Evolutionary conservation across 2,888 invertebrate species (phyloP), one percentile per base, ranked within the genome.

Genomic region (Capitulum mitella): DNA sequence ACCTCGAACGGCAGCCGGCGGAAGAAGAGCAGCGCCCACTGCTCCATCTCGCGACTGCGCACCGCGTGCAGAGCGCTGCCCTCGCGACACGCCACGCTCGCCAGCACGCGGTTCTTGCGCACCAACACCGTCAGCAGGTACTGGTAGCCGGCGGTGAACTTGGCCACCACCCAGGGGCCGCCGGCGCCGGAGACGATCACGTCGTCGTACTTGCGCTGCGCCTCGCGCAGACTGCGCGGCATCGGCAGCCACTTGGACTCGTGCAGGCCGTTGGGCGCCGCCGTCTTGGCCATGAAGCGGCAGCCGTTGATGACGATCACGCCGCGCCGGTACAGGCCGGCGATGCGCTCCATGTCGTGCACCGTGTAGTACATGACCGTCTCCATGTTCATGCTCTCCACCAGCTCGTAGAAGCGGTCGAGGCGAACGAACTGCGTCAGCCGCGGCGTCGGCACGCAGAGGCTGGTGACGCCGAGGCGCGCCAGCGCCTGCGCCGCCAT

Each of bases 231-330:
- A 10, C 48, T 76, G 43, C 46, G 76, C 43, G 76, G 76, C 76
- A 76, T 76, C 43, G 76, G 76, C 43, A 76, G 76, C 76, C 76
- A 76, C 29, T 76, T 76, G 76, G 76, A 76, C 48, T 76, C 76
- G 46, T 76, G 76, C 43, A 76, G 46, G 19, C 76, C 76, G 46
- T 76, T 76, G 19, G 76, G 76, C 10, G 76, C 32, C 29, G 76
- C 76, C 76, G 46, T 46, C 46, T 76, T 76, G 46, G 76, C 76
- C 76, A 76, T 76, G 46, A 76, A 76, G 43, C 76, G 76, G 76
- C 76, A 76, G 32, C 76, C 76, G 76, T 76, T 76, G 76, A 76
- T 76, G 46, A 76, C 76, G 46, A 76, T 76, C 5, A 76, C 76
- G 76, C 76, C 76, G 43, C 76, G 76, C 32, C 76, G n/a, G 76